phyloP scores from a whole-genome alignment of 2,797 vertebrate species.

The Botia almorhae region DNA sequence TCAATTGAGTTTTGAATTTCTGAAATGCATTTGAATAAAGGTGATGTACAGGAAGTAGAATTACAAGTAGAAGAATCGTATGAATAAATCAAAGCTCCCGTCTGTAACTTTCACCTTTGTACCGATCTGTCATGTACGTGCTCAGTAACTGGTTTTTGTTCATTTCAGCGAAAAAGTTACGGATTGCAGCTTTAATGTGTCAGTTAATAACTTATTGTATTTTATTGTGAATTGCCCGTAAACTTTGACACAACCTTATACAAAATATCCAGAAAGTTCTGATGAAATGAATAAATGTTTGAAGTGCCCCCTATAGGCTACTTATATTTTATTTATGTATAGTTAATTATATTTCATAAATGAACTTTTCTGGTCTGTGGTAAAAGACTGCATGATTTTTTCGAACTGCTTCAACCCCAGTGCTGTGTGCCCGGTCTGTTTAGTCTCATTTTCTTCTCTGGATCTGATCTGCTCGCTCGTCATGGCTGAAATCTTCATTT shows the following conservation, averaged over 20 bases:
- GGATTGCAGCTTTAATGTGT: too few species aligned
- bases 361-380: too few species aligned
- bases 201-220: too few species aligned
- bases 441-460: constrained; percentile 21
- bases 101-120: too few species aligned
- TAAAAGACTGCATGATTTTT: not conserved
- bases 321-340: not conserved
- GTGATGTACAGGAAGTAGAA: too few species aligned
- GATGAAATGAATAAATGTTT: not conserved
- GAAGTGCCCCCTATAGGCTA: not conserved
- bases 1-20: not conserved
- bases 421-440: not conserved
- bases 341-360: too few species aligned
- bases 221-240: not conserved
- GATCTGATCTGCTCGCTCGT: too few species aligned
- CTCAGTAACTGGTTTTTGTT: too few species aligned
- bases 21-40: not conserved
- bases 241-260: not conserved
- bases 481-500: constrained; percentile 50
- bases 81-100: too few species aligned
- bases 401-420: not conserved
- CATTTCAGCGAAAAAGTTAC: too few species aligned
- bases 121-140: too few species aligned
- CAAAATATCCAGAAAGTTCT: not conserved
- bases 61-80: too few species aligned